Evolutionary conservation across 2,113 vertebrate species (phyloP).

Genomic region (Gymnarchus niloticus): DNA sequence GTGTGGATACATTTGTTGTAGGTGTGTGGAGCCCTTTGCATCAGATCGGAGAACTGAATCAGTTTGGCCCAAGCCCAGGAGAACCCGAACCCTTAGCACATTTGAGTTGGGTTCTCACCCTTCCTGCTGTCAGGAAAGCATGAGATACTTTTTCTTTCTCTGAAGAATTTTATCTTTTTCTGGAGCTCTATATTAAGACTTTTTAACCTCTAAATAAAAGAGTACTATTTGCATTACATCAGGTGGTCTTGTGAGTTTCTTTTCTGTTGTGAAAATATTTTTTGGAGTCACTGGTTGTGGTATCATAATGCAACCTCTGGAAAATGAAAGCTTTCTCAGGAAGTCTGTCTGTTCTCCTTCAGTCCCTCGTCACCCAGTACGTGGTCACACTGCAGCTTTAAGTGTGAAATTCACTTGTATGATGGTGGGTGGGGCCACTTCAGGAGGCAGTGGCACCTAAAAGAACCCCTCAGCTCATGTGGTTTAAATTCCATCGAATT

Average conservation of each 20-base stretch:
- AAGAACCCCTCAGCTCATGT: no score
- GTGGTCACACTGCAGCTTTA: no score
- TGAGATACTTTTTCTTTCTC: slow-evolving; percentile 57
- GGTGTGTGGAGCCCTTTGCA: background rate
- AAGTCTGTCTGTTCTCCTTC: background rate
- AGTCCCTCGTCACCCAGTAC: background rate
- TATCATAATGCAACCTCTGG: background rate
- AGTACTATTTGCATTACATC: slow-evolving; percentile 72
- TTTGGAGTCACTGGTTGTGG: background rate
- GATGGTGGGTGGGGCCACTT: no score
- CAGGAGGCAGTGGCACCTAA: no score
- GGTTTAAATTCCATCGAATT: background rate
- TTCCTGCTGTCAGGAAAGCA: slow-evolving; percentile 69
- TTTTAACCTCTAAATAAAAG: slow-evolving; percentile 76
- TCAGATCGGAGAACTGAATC: background rate
- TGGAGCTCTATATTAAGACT: slow-evolving; percentile 80
- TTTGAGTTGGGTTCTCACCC: slow-evolving; percentile 57
- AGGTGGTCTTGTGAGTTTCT: background rate
- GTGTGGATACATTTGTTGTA: background rate
- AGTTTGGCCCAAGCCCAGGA: slow-evolving; percentile 38
- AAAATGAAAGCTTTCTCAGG: background rate
- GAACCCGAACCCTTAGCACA: slow-evolving; percentile 57
- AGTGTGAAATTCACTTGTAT: no score
- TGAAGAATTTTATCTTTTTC: slow-evolving; percentile 75
- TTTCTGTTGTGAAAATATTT: background rate